Conservation (phyloP, 1,140 invertebrate genomes). For the Stenopsyche tienmushanensis region DNA sequence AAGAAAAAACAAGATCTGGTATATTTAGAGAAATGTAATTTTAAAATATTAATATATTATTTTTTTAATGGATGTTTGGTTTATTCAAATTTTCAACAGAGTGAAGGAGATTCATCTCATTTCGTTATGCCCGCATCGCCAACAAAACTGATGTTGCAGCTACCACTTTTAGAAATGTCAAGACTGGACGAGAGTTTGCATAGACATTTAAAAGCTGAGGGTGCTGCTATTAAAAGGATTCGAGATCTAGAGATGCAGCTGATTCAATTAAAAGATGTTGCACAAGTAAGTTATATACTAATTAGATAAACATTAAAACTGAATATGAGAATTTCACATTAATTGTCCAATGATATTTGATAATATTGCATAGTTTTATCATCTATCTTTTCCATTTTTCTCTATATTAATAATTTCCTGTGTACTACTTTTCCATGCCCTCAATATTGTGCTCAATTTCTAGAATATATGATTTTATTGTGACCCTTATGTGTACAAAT, state of each 20-base stretch:
- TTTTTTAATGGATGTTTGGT: neutral
- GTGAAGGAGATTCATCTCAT: neutral
- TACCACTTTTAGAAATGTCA: slow-evolving; percentile 59
- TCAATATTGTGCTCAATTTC: neutral
- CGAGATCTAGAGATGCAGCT: slow-evolving; percentile 75
- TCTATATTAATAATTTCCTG: too few relatives aligned
- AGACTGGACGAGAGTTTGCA: slow-evolving; percentile 67
- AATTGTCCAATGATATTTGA: too few relatives aligned
- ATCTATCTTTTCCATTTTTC: neutral
- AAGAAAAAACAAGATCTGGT: slow-evolving; percentile 39
- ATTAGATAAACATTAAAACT: too few relatives aligned
- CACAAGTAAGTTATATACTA: slow-evolving; percentile 67
- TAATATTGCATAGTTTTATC: neutral
- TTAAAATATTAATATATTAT: neutral
- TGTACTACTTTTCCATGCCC: too few relatives aligned
- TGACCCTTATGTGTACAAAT: too few relatives aligned
- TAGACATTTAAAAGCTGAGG: slow-evolving; percentile 68
- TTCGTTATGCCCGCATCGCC: slow-evolving; percentile 16
- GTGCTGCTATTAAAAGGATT: slow-evolving; percentile 71
- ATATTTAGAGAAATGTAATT: neutral
- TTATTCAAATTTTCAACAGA: neutral
- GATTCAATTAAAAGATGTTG: slow-evolving; percentile 57
- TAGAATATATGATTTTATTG: neutral
- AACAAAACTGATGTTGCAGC: slow-evolving; percentile 36
- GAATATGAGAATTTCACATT: too few relatives aligned